Base-by-base conservation (phyloP, 2,113 vertebrate genomes). In the Euleptes europaea region DNA sequence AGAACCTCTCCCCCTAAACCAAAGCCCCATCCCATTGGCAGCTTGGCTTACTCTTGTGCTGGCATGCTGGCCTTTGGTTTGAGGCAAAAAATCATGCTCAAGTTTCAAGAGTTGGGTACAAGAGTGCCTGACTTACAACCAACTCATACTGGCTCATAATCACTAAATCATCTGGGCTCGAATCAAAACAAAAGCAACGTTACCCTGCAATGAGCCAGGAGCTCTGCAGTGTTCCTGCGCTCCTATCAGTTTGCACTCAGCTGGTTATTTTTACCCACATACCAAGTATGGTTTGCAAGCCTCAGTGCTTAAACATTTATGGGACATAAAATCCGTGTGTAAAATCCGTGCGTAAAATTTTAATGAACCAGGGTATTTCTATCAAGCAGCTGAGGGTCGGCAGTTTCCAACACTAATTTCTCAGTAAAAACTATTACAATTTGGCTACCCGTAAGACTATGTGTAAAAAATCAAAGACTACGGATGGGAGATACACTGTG, bases 111-210 rank as follows among this genome's bases (percentile, higher is more conserved):
- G 15, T 33, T 17, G 40, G 7, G 8, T 33, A 7, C 23, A 44
- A 26, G 44, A 66, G 3, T 12, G 15, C 6, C 78, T 1, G 40
- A 13, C 23, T 33, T 49, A 23, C 49, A 42, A 42, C 17, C 6
- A 12, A 42, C 17, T 81, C 65, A 81, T 70, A 35, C 9, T 35
- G 11, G 26, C 31, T n/a, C 19, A 83, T 57, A 14, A 8, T 35
- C 1, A 63, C 82, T 73, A 15, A 23, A 54, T 5, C 71, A 82
- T 0, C 0, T 1, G 17, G 10, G 2, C 4, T 23, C 23, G 28
- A 0, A 38, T 21, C 75, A 51, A 21, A 1, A 57, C n/a, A 73
- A 57, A 65, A 66, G 10, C 38, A 28, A 40, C 17, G 9, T 26
- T 38, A 1, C 1, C n/a, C 28, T 0, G 75, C 69, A 69, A 19